phyloP scores from a whole-genome alignment of 2,888 invertebrate species.

The Dryocosmus kuriphilus region DNA sequence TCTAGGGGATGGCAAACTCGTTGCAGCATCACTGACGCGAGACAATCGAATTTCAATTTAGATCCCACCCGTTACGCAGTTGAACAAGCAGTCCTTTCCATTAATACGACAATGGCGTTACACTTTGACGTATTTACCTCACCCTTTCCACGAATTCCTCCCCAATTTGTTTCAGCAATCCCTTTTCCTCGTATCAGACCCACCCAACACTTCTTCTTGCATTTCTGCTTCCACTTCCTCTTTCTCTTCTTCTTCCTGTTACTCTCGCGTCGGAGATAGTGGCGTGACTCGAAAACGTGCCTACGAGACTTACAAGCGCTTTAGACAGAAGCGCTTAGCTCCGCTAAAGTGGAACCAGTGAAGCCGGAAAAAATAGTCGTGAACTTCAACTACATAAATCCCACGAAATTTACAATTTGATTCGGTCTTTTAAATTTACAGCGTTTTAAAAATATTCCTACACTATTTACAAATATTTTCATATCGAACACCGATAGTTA shows the following conservation, averaged over 20 bases:
- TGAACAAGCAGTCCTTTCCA: constrained; percentile 76
- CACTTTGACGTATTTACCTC: constrained; percentile 69
- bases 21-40: constrained; percentile 61
- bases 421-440: too few relatives aligned
- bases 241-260: not conserved
- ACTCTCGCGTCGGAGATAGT: not conserved
- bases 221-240: constrained; percentile 50
- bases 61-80: constrained; percentile 70
- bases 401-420: too few relatives aligned
- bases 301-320: not conserved
- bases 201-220: constrained; percentile 49
- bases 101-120: constrained; percentile 74
- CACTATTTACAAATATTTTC: too few relatives aligned
- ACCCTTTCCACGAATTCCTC: constrained; percentile 56
- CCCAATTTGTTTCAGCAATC: constrained; percentile 55
- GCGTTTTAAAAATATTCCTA: too few relatives aligned
- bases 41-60: constrained; percentile 76
- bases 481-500: too few relatives aligned
- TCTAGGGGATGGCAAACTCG: constrained; percentile 61
- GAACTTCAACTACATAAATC: too few relatives aligned
- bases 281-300: not conserved
- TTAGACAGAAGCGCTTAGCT: not conserved
- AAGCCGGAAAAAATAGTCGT: too few relatives aligned
- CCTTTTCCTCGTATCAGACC: constrained; percentile 47
- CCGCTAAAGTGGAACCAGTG: not conserved